Evolutionary conservation across 1,140 invertebrate species (phyloP).

Genomic region (Uloborus diversus): DNA sequence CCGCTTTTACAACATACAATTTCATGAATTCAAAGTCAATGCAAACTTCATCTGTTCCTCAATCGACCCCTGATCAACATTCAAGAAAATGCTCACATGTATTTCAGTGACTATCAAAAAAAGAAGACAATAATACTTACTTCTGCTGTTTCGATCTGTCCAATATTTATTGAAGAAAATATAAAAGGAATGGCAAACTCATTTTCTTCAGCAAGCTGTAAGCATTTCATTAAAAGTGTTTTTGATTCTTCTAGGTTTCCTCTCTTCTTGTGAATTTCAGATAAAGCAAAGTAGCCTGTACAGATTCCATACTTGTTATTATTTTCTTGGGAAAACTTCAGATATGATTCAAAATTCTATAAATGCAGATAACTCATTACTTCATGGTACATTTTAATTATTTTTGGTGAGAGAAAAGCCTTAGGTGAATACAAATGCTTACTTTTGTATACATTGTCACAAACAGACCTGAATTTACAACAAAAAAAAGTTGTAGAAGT

Average conservation of each 20-base stretch:
- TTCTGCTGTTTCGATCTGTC: conserved; percentile 11
- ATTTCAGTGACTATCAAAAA: too few relatives aligned
- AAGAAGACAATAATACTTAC: too few relatives aligned
- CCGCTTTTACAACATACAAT: too few relatives aligned
- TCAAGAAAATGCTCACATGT: too few relatives aligned
- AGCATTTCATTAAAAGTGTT: background rate
- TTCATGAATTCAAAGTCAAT: too few relatives aligned
- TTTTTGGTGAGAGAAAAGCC: too few relatives aligned
- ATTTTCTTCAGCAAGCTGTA: conserved; percentile 14
- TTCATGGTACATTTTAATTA: background rate
- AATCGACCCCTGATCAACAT: background rate
- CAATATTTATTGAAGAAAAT: conserved; percentile 26
- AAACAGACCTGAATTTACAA: too few relatives aligned
- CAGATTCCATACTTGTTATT: conserved; percentile 1
- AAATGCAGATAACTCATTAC: background rate
- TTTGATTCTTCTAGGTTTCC: conserved; percentile 16
- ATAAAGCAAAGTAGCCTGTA: conserved; percentile 23
- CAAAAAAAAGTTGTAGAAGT: too few relatives aligned
- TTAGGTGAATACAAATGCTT: too few relatives aligned
- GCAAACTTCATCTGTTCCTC: background rate
- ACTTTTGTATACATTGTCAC: too few relatives aligned
- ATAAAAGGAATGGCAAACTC: background rate
- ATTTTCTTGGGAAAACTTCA: background rate
- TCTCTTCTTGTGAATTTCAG: conserved; percentile 11
- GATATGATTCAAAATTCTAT: conserved; percentile 10